A percentile compares a stretch with the other conserved stretches of the same genome.
Evolutionary conservation across 64 coral and sea anemone genomes (phyloP).

Genomic region (Montipora efflorescens): DNA sequence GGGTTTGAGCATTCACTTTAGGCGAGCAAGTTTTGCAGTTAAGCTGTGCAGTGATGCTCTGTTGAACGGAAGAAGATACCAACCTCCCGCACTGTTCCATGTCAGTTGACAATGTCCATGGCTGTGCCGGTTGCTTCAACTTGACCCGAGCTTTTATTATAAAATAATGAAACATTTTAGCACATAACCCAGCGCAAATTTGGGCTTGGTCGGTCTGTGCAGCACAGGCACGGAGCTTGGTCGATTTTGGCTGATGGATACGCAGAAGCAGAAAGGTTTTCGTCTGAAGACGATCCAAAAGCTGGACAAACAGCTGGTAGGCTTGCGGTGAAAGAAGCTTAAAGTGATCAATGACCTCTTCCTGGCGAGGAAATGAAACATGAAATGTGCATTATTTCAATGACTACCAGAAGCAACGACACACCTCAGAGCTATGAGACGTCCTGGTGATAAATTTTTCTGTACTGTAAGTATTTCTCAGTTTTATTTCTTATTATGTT

Average conservation of each 20-base stretch:
- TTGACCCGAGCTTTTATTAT: conserved; percentile 9
- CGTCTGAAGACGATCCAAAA: conserved; percentile 20
- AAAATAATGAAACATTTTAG: conserved; percentile 14
- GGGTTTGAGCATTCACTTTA: conserved; percentile 7
- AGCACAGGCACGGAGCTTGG: conserved; percentile 6
- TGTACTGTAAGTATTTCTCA: no score
- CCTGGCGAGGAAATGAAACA: neutral
- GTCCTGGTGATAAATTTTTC: no score
- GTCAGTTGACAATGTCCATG: conserved; percentile 20
- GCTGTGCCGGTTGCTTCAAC: conserved; percentile 14
- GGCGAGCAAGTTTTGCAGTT: conserved; percentile 24
- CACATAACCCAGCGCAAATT: conserved; percentile 26
- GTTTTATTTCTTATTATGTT: no score
- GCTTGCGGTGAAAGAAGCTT: neutral
- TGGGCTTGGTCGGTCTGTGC: neutral
- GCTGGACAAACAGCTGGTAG: conserved; percentile 45
- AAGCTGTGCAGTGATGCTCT: conserved; percentile 34
- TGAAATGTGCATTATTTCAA: neutral
- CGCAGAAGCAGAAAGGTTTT: neutral
- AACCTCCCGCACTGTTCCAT: conserved; percentile 30
- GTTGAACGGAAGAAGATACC: conserved; percentile 39
- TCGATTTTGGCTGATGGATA: conserved; percentile 10
- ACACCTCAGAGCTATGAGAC: no score
- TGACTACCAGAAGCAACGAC: no score
- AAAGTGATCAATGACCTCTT: conserved; percentile 23